phyloP scores from a whole-genome alignment of 2,888 invertebrate species.

The Cetonia aurata region DNA sequence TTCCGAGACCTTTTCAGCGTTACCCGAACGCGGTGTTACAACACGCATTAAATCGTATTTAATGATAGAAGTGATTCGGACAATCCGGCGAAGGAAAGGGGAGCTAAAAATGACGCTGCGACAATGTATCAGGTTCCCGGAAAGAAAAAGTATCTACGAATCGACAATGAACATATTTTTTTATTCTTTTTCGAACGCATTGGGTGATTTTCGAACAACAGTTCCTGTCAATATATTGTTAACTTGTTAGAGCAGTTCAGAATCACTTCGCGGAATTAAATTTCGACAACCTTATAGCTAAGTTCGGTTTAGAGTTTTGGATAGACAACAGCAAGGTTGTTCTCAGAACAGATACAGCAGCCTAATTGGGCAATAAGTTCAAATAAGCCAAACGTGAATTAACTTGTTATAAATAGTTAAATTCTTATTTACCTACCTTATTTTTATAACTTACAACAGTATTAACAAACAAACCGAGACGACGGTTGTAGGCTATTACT shows the following conservation, averaged over 20 bases:
- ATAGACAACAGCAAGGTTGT: constrained; percentile 9
- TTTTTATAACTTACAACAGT: too few species aligned
- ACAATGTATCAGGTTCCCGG: constrained; percentile 40
- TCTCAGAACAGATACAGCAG: constrained; percentile 16
- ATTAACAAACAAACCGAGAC: too few species aligned
- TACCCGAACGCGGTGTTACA: constrained; percentile 20
- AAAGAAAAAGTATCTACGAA: constrained; percentile 39
- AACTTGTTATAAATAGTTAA: neutral
- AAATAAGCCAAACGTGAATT: constrained; percentile 2
- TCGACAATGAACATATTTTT: constrained; percentile 38
- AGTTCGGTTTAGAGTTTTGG: constrained; percentile 18
- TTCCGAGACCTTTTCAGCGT: constrained; percentile 33
- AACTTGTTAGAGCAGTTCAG: constrained; percentile 12
- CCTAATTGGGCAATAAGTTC: neutral
- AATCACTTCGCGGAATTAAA: constrained; percentile 31
- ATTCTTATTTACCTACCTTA: neutral
- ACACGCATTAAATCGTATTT: constrained; percentile 38
- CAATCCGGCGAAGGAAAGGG: constrained; percentile 26
- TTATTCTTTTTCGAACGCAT: constrained; percentile 28
- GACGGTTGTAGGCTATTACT: too few species aligned
- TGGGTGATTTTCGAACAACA: constrained; percentile 35
- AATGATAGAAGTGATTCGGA: constrained; percentile 35
- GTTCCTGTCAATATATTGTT: constrained; percentile 39
- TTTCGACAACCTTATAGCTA: constrained; percentile 12
- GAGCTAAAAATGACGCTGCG: constrained; percentile 37